phyloP scores from a whole-genome alignment of 2,113 vertebrate genomes.

The Pedionomus torquatus region DNA sequence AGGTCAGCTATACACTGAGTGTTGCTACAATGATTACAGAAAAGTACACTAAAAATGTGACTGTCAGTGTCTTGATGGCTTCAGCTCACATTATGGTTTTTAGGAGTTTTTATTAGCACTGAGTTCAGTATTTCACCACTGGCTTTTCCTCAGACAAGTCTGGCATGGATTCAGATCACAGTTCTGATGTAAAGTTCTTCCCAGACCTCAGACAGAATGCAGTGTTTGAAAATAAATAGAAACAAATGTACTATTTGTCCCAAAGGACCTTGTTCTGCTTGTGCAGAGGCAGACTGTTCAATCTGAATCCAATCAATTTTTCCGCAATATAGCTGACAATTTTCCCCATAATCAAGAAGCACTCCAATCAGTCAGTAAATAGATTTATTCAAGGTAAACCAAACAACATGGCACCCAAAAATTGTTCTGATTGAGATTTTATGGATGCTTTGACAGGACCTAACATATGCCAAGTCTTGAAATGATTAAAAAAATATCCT shows the following conservation, averaged over 20 bases:
- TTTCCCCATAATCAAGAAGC: neutral
- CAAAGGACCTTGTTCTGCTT: neutral
- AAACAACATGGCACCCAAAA: neutral
- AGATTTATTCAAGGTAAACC: neutral
- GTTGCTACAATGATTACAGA: neutral
- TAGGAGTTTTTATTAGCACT: neutral
- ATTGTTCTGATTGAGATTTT: neutral
- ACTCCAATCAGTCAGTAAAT: neutral
- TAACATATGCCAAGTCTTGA: neutral
- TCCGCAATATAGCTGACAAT: neutral
- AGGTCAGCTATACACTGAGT: fast-evolving
- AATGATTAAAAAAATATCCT: neutral
- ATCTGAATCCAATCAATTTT: neutral
- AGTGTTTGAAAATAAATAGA: neutral
- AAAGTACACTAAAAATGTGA: neutral
- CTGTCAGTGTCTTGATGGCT: neutral
- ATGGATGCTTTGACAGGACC: neutral
- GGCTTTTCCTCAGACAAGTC: neutral
- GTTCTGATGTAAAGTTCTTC: neutral
- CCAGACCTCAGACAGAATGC: neutral
- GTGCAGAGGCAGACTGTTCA: neutral
- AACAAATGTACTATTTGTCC: neutral
- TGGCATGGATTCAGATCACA: neutral
- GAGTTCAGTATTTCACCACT: neutral
- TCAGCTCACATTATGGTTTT: neutral